Evolutionary conservation across 1,140 invertebrate genomes (phyloP).

Genomic region (Centruroides sculpturatus): DNA sequence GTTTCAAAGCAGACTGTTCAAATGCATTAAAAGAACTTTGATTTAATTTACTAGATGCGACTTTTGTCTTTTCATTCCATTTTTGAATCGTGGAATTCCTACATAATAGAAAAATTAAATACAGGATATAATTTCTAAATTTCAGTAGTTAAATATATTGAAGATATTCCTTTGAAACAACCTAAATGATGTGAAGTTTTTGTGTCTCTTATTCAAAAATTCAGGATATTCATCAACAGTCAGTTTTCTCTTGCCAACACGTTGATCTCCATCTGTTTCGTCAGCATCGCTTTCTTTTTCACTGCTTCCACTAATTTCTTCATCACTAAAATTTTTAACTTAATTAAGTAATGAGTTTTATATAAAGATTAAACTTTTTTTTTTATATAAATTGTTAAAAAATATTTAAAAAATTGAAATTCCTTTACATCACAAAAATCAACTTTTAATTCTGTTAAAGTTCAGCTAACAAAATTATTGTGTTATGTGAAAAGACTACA

Average conservation of each 20-base stretch:
- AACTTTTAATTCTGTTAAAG: too few species aligned
- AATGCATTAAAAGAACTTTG: conserved; percentile 44
- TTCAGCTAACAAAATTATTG: too few species aligned
- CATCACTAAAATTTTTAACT: conserved; percentile 27
- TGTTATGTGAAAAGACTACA: too few species aligned
- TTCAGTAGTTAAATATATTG: conserved; percentile 25
- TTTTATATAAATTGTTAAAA: too few species aligned
- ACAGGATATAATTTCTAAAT: background rate
- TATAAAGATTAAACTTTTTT: too few species aligned
- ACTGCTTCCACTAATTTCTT: conserved; percentile 43
- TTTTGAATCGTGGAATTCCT: conserved; percentile 48
- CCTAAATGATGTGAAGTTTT: too few species aligned
- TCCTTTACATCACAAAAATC: too few species aligned
- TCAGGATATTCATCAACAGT: conserved; percentile 47
- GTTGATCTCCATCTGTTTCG: conserved; percentile 23
- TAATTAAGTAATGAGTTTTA: too few species aligned
- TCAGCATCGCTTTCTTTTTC: conserved; percentile 27
- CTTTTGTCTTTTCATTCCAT: conserved; percentile 80
- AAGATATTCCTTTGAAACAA: too few species aligned
- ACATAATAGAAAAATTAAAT: background rate
- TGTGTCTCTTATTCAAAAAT: conserved; percentile 29
- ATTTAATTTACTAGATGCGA: conserved; percentile 36
- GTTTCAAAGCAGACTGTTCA: conserved; percentile 60
- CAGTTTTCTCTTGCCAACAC: conserved; percentile 35
- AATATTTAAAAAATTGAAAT: too few species aligned